These are phyloP conservation scores for Nysson spinosus DNA, from an alignment of 2,888 invertebrate species.

Conservation along the genomic window DNA sequence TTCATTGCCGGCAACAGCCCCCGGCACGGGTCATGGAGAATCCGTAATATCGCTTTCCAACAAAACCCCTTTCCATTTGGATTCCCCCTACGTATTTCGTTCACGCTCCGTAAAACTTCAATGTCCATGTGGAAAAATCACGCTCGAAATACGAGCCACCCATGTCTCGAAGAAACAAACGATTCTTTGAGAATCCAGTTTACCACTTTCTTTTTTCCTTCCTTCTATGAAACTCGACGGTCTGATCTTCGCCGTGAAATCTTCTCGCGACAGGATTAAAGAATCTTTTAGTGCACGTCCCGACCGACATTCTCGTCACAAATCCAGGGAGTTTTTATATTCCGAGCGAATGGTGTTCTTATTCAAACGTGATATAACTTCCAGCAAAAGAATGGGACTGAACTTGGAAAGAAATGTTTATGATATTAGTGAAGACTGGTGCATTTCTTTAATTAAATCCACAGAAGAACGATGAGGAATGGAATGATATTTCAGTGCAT, in stretches of 20 bases:
- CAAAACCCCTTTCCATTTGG: conserved; percentile 28
- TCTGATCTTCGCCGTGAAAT: conserved; percentile 6
- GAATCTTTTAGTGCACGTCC: conserved; percentile 23
- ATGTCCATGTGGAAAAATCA: conserved; percentile 33
- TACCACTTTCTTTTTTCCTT: too few species aligned
- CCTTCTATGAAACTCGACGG: conserved; percentile 18
- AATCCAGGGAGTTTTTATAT: too few species aligned
- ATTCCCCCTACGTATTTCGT: conserved; percentile 50
- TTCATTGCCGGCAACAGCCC: conserved; percentile 25
- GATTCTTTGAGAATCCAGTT: conserved; percentile 21
- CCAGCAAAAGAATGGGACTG: too few species aligned
- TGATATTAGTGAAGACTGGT: too few species aligned
- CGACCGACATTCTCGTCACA: too few species aligned
- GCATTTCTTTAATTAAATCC: too few species aligned
- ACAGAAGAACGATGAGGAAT: too few species aligned
- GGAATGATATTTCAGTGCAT: too few species aligned
- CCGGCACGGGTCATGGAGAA: conserved; percentile 39
- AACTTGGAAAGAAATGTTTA: too few species aligned
- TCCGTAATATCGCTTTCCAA: conserved; percentile 50
- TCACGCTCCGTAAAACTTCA: conserved; percentile 60
- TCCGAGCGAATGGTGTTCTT: too few species aligned
- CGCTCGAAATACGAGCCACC: conserved; percentile 1
- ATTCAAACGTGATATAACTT: too few species aligned
- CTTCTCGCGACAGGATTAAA: conserved; percentile 7
- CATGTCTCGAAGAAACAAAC: conserved; percentile 24